Evolutionary conservation across 2,888 invertebrate genomes (phyloP).

Genomic region (Synanthedon vespiformis): DNA sequence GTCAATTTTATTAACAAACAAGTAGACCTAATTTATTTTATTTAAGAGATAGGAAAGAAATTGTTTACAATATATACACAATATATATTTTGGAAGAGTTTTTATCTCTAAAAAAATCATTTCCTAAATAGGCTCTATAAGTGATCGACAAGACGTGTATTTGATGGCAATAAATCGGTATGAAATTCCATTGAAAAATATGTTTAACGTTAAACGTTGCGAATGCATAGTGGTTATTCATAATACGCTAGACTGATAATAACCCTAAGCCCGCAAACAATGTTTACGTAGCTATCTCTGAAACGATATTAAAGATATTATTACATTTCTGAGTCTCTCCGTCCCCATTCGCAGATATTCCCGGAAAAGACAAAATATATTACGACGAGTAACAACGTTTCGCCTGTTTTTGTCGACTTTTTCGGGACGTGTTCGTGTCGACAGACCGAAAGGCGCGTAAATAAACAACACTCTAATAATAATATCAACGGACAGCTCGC

Average conservation of each 20-base stretch:
- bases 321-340: slow-evolving; percentile 37
- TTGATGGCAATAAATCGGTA: too few relatives aligned
- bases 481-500: slow-evolving; percentile 11
- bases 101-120: too few relatives aligned
- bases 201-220: too few relatives aligned
- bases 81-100: too few relatives aligned
- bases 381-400: slow-evolving; percentile 16
- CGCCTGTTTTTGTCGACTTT: slow-evolving; percentile 17
- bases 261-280: slow-evolving; percentile 27
- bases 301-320: slow-evolving; percentile 46
- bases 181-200: too few relatives aligned
- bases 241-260: slow-evolving; percentile 24
- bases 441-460: slow-evolving; percentile 12
- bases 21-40: too few relatives aligned
- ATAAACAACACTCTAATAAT: slow-evolving; percentile 23
- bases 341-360: slow-evolving; percentile 4
- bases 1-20: too few relatives aligned
- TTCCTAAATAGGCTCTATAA: too few relatives aligned
- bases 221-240: slow-evolving; percentile 18
- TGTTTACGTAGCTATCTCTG: slow-evolving; percentile 37
- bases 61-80: too few relatives aligned
- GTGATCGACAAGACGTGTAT: too few relatives aligned
- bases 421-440: slow-evolving; percentile 2
- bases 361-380: slow-evolving; percentile 17
- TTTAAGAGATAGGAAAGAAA: too few relatives aligned